These are phyloP conservation scores for Cossypha dichroa DNA, from an alignment of 2,797 vertebrate genomes.

Conservation along the genomic window DNA sequence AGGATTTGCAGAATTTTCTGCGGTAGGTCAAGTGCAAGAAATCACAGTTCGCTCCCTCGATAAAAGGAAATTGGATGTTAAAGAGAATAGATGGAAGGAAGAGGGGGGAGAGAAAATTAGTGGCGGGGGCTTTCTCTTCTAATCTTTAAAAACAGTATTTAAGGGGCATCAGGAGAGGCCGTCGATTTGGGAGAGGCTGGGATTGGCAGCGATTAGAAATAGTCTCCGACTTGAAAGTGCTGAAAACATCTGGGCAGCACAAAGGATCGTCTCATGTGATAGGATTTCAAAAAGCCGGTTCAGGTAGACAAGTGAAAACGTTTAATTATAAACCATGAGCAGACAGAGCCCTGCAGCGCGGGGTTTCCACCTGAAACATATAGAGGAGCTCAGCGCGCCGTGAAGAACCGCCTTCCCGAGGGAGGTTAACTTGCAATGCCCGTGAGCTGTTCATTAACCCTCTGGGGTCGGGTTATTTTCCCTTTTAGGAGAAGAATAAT, in stretches of 20 bases:
- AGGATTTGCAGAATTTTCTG: constrained; percentile 80
- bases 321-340: constrained; percentile 64
- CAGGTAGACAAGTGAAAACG: constrained; percentile 28
- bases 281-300: background rate
- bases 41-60: constrained; percentile 60
- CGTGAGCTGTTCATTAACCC: constrained; percentile 75
- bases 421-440: constrained; percentile 28
- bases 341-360: background rate
- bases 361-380: background rate
- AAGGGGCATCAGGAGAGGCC: background rate
- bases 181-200: background rate
- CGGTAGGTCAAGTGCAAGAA: constrained; percentile 86
- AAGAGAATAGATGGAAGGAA: background rate
- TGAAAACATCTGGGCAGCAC: background rate
- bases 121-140: background rate
- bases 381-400: constrained; percentile 23
- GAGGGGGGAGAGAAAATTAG: background rate
- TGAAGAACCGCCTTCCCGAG: constrained; percentile 37
- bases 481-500: constrained; percentile 43
- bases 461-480: constrained; percentile 23
- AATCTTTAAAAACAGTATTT: background rate
- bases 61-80: constrained; percentile 50
- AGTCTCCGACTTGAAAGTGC: background rate
- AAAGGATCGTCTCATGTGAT: background rate
- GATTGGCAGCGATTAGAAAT: background rate